A percentile compares a stretch with the other conserved stretches of the same genome.
Evolutionary conservation across 2,888 invertebrate genomes (phyloP).

Genomic region (Argyresthia goedartella): DNA sequence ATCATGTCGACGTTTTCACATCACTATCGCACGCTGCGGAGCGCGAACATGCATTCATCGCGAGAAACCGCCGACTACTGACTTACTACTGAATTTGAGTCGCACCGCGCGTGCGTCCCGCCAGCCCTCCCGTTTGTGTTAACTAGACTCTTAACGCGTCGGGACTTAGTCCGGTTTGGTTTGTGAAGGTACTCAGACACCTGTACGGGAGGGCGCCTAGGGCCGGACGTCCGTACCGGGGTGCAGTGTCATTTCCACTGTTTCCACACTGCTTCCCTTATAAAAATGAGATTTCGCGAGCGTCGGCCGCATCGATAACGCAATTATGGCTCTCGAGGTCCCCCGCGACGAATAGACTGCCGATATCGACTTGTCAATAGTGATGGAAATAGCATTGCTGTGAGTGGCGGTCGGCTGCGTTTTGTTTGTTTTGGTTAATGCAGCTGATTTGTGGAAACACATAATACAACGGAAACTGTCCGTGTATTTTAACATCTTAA

Average conservation of each 20-base stretch:
- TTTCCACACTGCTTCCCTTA: slow-evolving; percentile 58
- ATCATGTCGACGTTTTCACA: slow-evolving; percentile 27
- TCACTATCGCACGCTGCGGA: slow-evolving; percentile 24
- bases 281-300: slow-evolving; percentile 56
- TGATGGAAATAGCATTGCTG: background rate
- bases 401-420: background rate
- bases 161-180: slow-evolving; percentile 17
- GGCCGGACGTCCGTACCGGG: slow-evolving; percentile 42
- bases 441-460: too few relatives aligned
- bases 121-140: slow-evolving; percentile 1
- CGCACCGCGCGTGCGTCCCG: slow-evolving; percentile 24
- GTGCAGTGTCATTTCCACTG: slow-evolving; percentile 68
- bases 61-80: slow-evolving; percentile 40
- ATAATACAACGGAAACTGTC: too few relatives aligned
- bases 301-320: slow-evolving; percentile 15
- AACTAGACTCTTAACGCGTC: background rate
- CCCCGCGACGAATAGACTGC: background rate
- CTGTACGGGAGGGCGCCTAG: slow-evolving; percentile 41
- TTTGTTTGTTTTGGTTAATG: too few relatives aligned
- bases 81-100: slow-evolving; percentile 7
- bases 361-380: background rate
- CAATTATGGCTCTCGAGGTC: slow-evolving; percentile 11
- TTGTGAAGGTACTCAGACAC: slow-evolving; percentile 34
- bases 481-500: too few relatives aligned
- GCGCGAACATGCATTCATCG: slow-evolving; percentile 17